Percentiles rank a stretch among this genome's conserved stretches.
These are phyloP conservation scores for Nomada ferruginata DNA, from an alignment of 2,888 invertebrate genomes.

Conservation along the genomic window DNA sequence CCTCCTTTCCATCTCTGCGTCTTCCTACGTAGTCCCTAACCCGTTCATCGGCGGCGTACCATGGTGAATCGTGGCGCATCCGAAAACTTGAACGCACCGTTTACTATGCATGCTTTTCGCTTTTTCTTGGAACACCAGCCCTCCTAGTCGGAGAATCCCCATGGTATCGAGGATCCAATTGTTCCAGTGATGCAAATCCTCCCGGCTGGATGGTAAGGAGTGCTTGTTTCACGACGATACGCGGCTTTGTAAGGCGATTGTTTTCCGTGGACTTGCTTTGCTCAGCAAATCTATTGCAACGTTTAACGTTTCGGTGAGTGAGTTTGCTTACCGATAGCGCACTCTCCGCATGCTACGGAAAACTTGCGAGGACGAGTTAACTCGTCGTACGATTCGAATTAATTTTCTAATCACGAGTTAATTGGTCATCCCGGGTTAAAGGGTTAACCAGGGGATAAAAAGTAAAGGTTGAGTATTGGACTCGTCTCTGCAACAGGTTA, in stretches of 20 bases:
- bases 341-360: too few species aligned
- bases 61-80: constrained; percentile 34
- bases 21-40: constrained; percentile 2
- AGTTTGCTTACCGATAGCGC: too few species aligned
- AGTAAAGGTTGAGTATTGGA: too few species aligned
- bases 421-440: too few species aligned
- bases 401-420: too few species aligned
- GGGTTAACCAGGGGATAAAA: too few species aligned
- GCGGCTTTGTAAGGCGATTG: background rate
- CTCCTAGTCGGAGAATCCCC: background rate
- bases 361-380: too few species aligned
- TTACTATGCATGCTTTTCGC: background rate
- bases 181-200: background rate
- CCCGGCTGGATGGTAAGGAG: background rate
- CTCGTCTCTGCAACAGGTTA: too few species aligned
- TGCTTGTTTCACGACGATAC: background rate
- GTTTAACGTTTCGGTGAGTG: too few species aligned
- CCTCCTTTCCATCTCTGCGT: constrained; percentile 47
- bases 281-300: too few species aligned
- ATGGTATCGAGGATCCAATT: background rate
- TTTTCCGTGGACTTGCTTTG: too few species aligned
- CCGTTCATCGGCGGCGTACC: constrained; percentile 26
- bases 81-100: constrained; percentile 38
- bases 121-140: constrained; percentile 4
- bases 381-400: too few species aligned